phyloP scores from a whole-genome alignment of 2,113 vertebrate species.

The Capra hircus region DNA sequence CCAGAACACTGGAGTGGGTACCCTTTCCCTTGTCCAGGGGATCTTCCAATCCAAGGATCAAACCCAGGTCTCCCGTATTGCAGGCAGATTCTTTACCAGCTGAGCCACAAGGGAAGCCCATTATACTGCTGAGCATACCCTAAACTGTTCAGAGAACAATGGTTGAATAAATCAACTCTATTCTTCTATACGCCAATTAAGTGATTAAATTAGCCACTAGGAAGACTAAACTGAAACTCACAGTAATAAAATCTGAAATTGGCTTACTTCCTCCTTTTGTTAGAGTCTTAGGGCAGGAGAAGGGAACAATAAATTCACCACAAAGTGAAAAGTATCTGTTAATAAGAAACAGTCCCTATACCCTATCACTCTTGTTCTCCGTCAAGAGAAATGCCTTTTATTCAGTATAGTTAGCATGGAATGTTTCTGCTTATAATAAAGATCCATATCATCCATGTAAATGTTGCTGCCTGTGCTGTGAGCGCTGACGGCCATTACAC shows the following conservation, averaged over 20 bases:
- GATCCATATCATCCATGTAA: background rate
- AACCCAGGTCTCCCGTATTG: background rate
- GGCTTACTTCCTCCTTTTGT: slow-evolving; percentile 17
- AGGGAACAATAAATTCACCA: background rate
- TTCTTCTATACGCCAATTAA: background rate
- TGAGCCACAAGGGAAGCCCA: background rate
- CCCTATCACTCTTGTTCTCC: background rate
- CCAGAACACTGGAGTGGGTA: background rate
- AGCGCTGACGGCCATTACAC: background rate
- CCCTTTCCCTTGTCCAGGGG: background rate
- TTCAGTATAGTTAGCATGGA: background rate
- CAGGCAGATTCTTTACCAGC: background rate
- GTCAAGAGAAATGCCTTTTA: slow-evolving; percentile 21
- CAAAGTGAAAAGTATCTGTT: slow-evolving; percentile 22
- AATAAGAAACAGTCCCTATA: background rate
- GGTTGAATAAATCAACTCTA: background rate
- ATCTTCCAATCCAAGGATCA: background rate
- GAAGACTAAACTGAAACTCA: slow-evolving; percentile 20
- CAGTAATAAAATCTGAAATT: slow-evolving; percentile 12
- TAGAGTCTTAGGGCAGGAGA: background rate
- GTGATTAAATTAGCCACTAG: slow-evolving; percentile 2
- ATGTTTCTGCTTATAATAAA: slow-evolving; percentile 32
- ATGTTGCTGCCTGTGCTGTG: background rate
- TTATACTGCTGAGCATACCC: background rate
- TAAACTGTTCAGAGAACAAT: background rate